Evolutionary conservation across 1,140 invertebrate genomes (phyloP), one percentile per base, ranked within the genome.

Genomic region (Tetramorium simillimum): DNA sequence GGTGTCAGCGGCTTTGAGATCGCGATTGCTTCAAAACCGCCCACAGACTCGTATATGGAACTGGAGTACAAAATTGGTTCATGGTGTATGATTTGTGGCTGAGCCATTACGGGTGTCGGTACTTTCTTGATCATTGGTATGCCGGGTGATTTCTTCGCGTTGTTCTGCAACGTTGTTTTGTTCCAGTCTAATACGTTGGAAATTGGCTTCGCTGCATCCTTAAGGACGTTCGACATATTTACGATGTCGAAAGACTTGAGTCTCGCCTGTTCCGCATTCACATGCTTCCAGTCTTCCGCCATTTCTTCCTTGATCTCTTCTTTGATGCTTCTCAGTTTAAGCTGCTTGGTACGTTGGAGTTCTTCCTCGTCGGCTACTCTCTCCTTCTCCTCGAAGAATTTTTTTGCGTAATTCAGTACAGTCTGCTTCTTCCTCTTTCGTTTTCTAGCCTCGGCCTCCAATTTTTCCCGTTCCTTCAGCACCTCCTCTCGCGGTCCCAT

Each of bases 351-450:
- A 94, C 93, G 93, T 93, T 93, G 91, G 88, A 92, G 43, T 10
- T 90, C 89, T 58, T 97, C 97, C 86, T 97, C 96, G 33, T 96
- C 96, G 1, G 94, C 96, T 28, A 96, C 95, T 76, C 94, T 96
- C 92, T 97, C 97, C 92, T 97, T 97, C 40, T 97, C 97, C 95
- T 98, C 97, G 93, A 98, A 98, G 82, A 97, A 97, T 93, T 97
- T 97, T 84, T 97, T 97, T 76, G 97, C 87, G 87, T 96, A 96
- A 94, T 91, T 96, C 94, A 94, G 92, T 92, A 94, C 95, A 93
- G 90, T 95, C 93, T 96, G 95, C 96, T 95, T 95, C 92, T 96
- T 97, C 92, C 96, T 97, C 94, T 96, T 97, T 75, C 93, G 92
- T 80, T 93, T 95, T 91, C 94, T 96, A 89, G 95, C 95, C 88